A percentile compares a stretch with the other conserved stretches of the same genome.
Conservation (phyloP, 2,888 invertebrate genomes). For the Syrista parreyssii region DNA sequence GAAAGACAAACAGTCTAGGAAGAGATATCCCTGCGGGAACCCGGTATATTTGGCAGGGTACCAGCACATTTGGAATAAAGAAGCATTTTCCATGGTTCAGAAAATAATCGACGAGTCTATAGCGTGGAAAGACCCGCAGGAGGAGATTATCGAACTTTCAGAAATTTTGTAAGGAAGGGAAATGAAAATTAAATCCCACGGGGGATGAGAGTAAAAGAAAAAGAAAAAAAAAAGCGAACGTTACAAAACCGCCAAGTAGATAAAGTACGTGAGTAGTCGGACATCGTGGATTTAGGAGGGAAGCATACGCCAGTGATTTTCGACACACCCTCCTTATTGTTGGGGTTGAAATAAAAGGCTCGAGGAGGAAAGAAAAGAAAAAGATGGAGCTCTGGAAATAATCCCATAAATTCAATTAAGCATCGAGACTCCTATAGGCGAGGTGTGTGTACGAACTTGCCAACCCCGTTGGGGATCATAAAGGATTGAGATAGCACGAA, state of each 20-base stretch:
- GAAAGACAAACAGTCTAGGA: not conserved
- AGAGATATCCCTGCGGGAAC: not conserved
- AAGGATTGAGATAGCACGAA: slow-evolving; percentile 23
- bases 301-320: not conserved
- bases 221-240: not conserved
- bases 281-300: not conserved
- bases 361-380: not conserved
- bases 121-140: not conserved
- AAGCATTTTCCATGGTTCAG: not conserved
- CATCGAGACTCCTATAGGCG: not conserved
- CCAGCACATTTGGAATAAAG: not conserved
- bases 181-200: not conserved
- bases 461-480: slow-evolving; percentile 14
- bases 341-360: not conserved
- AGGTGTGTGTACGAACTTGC: not conserved
- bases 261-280: not conserved
- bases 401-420: slow-evolving; percentile 26
- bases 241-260: not conserved
- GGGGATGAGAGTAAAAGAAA: not conserved
- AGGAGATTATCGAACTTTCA: not conserved
- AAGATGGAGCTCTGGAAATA: slow-evolving; percentile 7
- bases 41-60: not conserved
- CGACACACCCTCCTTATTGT: not conserved
- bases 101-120: not conserved
- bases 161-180: not conserved